Evolutionary conservation across 2,113 vertebrate species (phyloP), one percentile per base, ranked within the genome.

Genomic region (Lucifuga dentata): DNA sequence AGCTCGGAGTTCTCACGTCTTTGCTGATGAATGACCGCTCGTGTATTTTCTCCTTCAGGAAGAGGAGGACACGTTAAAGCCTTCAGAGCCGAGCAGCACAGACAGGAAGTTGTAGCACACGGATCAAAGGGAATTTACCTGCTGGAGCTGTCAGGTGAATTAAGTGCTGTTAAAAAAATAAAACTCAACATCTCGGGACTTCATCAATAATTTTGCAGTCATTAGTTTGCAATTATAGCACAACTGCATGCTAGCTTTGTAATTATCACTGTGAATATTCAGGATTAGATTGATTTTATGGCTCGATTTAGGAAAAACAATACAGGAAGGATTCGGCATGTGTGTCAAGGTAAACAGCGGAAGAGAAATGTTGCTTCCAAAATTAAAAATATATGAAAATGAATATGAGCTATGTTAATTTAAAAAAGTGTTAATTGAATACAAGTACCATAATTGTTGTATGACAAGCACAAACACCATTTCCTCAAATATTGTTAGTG

Each of bases 401-500:
- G 78, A 78, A 72, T 68, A 35, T 38, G 39, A 45, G 26, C 26
- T 78, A 88, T 91, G 91, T 45, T 96, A 96, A 95, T 97, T 97
- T 96, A 97, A 95, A 92, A 95, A 94, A 91, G 93, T 95, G 95
- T 96, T 98, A 97, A 98, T 98, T 97, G 93, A 95, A 97, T 93
- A 94, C 94, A 95, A 97, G 94, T 95, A 95, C 93, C 91, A 92
- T 96, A 97, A 97, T 94, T 95, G 95, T 96, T 96, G 96, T 94
- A 95, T 94, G 95, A 95, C 92, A 92, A 94, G 94, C 94, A 95
- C 96, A 98, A 98, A 98, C 96, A 97, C 95, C 89, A 92, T 95
- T 94, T 95, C 93, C 95, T 98, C 95, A 95, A 99, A 96, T 96
- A 97, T 97, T 97, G 95, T 98, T 96, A 96, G 97, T 95, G 95